phyloP scores from a whole-genome alignment of 2,888 invertebrate species.

The Volucella zonaria region DNA sequence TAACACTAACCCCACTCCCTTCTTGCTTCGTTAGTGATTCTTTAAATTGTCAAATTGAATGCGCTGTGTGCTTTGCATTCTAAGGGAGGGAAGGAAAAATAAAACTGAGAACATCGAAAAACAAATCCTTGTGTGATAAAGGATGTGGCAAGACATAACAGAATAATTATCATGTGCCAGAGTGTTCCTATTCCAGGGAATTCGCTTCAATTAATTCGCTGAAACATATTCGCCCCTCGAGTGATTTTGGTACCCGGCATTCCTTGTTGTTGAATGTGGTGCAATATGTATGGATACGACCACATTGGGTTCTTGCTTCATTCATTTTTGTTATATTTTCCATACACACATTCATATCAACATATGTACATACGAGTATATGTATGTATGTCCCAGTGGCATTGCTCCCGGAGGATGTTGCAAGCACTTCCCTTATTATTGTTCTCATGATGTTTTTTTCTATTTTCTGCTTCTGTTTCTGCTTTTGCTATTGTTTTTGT shows the following conservation, averaged over 20 bases:
- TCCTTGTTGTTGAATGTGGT: conserved; percentile 17
- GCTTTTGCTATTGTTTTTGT: not conserved
- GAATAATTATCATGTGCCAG: conserved; percentile 55
- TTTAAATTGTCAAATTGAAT: not conserved
- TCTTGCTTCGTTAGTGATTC: conserved; percentile 12
- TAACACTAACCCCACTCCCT: conserved; percentile 1
- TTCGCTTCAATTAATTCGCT: conserved; percentile 56
- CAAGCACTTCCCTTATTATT: conserved; percentile 56
- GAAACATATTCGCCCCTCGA: conserved; percentile 49
- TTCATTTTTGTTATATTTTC: conserved; percentile 8
- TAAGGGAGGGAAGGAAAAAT: not conserved
- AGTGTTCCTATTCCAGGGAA: conserved; percentile 49
- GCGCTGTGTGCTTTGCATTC: conserved; percentile 4
- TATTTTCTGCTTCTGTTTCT: conserved; percentile 19
- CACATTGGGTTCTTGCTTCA: conserved; percentile 35
- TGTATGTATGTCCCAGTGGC: not conserved
- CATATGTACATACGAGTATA: not conserved
- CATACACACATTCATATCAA: not conserved
- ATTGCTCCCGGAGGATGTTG: conserved; percentile 33
- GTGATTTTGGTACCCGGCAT: conserved; percentile 58
- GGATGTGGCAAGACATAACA: conserved; percentile 31
- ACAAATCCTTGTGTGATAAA: not conserved
- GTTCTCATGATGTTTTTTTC: conserved; percentile 44
- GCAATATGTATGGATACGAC: not conserved
- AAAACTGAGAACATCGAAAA: not conserved